Evolutionary conservation across 2,113 vertebrate genomes (phyloP).

Genomic region (Sylvietta virens): DNA sequence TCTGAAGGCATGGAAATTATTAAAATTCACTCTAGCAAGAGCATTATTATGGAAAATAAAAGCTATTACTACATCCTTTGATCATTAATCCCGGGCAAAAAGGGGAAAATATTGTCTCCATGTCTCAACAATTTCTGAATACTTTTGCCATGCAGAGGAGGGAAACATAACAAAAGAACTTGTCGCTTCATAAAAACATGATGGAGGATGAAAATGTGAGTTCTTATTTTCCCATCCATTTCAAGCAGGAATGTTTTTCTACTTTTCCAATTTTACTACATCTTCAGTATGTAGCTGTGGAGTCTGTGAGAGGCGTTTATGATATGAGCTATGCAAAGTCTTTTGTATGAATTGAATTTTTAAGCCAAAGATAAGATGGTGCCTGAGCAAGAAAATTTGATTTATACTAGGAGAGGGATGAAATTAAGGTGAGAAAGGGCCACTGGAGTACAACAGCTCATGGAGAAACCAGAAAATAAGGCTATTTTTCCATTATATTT

Average conservation of each 20-base stretch:
- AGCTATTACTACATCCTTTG: background rate
- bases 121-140: background rate
- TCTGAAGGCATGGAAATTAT: background rate
- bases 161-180: background rate
- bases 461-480: background rate
- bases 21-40: background rate
- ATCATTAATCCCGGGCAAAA: background rate
- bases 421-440: background rate
- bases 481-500: background rate
- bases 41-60: background rate
- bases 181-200: background rate
- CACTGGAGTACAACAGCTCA: background rate
- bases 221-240: background rate
- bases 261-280: background rate
- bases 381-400: background rate
- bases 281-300: background rate
- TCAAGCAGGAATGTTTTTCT: background rate
- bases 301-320: background rate
- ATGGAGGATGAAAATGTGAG: background rate
- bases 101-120: background rate
- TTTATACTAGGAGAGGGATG: background rate
- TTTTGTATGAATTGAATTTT: background rate
- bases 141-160: background rate
- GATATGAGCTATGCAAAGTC: background rate
- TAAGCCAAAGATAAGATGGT: background rate